A percentile compares a stretch with the other conserved stretches of the same genome.
These are phyloP conservation scores for Chauna torquata DNA, from an alignment of 2,113 vertebrate genomes.

Conservation along the genomic window DNA sequence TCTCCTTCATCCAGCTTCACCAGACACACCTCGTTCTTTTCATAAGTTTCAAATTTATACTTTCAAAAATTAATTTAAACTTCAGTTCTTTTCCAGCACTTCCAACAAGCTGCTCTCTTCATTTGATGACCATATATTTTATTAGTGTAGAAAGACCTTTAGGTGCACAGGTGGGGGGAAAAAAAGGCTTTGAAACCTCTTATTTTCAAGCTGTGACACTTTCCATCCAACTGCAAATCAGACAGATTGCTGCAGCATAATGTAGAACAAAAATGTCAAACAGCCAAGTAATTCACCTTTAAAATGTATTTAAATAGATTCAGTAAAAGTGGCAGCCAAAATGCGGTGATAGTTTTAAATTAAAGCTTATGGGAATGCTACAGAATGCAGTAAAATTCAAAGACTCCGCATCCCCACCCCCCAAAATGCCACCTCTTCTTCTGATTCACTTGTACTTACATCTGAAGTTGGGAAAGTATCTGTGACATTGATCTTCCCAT, in stretches of 20 bases:
- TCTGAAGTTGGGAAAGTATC: not conserved
- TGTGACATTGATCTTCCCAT: not conserved
- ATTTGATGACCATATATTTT: not conserved
- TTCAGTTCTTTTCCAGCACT: not conserved
- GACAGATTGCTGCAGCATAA: not conserved
- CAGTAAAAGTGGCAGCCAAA: not conserved
- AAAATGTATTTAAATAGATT: not conserved
- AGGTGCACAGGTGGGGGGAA: not conserved
- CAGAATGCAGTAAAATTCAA: not conserved
- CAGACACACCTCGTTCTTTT: not conserved
- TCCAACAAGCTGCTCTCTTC: not conserved
- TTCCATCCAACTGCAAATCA: not conserved
- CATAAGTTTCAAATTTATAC: not conserved
- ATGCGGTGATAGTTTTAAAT: not conserved
- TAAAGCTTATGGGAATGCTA: not conserved
- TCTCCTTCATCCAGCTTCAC: not conserved
- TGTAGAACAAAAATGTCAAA: not conserved
- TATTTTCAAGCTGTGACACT: not conserved
- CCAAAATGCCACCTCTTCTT: not conserved
- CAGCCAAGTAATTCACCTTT: not conserved
- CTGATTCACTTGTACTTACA: not conserved
- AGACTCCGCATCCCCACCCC: no score
- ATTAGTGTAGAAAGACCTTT: not conserved
- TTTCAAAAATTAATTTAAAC: constrained; percentile 6
- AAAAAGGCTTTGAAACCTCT: not conserved